Conservation (phyloP, 2,113 vertebrate species). For the Halcyon senegalensis region DNA sequence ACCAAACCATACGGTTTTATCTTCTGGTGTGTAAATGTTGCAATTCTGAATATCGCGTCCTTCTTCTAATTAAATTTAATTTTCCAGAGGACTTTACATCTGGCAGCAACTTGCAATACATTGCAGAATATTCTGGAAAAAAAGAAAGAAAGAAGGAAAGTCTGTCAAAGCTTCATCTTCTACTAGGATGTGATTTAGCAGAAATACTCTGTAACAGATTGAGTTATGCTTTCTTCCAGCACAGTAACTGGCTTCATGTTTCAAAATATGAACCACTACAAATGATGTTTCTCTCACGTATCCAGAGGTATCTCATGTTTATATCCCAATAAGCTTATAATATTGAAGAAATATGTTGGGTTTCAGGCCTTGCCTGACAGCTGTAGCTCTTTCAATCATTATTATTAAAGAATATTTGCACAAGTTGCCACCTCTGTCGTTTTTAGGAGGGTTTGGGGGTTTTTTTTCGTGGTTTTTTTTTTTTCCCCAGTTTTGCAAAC, state of each 20-base stretch:
- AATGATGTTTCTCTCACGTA: background rate
- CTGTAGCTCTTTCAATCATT: background rate
- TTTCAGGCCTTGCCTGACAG: background rate
- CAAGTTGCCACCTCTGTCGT: background rate
- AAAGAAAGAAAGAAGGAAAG: background rate
- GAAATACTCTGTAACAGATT: background rate
- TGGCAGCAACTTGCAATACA: background rate
- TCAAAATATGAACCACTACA: background rate
- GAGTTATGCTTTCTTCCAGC: slow-evolving; percentile 1
- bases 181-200: background rate
- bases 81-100: background rate
- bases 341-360: background rate
- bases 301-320: slow-evolving; percentile 12
- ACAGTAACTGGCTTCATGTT: background rate
- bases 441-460: background rate
- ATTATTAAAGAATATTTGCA: slow-evolving; percentile 5
- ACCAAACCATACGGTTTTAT: rapidly evolving
- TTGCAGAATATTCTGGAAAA: background rate
- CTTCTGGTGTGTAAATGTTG: rapidly evolving
- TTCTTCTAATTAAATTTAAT: background rate
- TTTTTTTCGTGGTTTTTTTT: background rate
- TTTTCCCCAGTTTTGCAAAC: background rate
- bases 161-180: background rate
- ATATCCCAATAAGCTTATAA: background rate
- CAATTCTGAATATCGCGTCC: background rate